phyloP scores from a whole-genome alignment of 1,140 invertebrate genomes.

The Ceratina calcarata region DNA sequence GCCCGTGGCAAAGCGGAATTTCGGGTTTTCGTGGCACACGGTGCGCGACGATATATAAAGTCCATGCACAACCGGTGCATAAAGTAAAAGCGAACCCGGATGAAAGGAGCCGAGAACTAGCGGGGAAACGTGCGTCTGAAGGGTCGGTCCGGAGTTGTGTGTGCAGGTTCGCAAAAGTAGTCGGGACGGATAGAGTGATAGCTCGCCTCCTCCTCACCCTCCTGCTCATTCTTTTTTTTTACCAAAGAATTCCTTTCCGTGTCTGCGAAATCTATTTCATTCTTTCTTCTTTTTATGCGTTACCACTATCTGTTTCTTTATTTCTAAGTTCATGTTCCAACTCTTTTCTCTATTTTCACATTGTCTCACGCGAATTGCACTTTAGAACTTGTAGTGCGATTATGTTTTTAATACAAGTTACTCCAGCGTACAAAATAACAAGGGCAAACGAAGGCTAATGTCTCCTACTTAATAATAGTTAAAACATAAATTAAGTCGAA shows the following conservation, averaged over 20 bases:
- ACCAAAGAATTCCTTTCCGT: background rate
- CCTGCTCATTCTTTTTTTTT: background rate
- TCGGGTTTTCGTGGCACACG: conserved; percentile 48
- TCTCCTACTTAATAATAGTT: too few relatives aligned
- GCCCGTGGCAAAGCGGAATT: conserved; percentile 52
- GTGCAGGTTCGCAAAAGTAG: conserved; percentile 52
- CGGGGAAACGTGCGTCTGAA: conserved; percentile 58
- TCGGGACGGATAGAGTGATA: conserved; percentile 49
- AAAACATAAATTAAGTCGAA: too few relatives aligned
- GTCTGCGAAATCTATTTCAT: background rate
- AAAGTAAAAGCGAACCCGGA: conserved; percentile 57
- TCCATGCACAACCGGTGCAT: conserved; percentile 50
- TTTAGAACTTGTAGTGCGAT: background rate
- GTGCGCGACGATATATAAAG: conserved; percentile 44
- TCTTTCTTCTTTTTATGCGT: background rate
- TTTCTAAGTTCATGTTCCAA: conserved; percentile 14
- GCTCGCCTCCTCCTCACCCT: conserved; percentile 1
- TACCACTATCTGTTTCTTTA: conserved; percentile 1
- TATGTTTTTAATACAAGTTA: background rate
- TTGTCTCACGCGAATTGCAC: background rate
- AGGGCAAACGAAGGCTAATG: too few relatives aligned
- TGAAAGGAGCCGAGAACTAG: conserved; percentile 56
- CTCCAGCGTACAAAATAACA: too few relatives aligned
- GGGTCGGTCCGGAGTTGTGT: conserved; percentile 42
- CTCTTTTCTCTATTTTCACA: background rate